These are phyloP conservation scores for Oncorhynchus nerka DNA, from an alignment of 2,113 vertebrate species.

Conservation along the genomic window DNA sequence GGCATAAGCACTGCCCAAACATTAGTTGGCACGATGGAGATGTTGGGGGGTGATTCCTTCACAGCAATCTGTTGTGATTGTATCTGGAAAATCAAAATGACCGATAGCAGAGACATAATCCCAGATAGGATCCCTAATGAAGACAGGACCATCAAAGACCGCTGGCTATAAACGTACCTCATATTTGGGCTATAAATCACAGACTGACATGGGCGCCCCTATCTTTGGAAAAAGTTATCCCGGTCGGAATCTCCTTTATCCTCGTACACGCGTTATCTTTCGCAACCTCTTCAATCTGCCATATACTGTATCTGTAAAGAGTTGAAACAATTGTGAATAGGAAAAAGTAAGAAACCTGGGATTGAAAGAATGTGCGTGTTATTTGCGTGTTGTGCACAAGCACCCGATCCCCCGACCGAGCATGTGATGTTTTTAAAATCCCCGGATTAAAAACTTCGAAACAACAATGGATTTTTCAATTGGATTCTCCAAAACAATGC, in stretches of 20 bases:
- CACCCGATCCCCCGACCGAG: slow-evolving; percentile 40
- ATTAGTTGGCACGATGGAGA: slow-evolving; percentile 47
- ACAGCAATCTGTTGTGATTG: slow-evolving; percentile 66
- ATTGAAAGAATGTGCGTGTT: slow-evolving; percentile 20
- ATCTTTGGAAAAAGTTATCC: background rate
- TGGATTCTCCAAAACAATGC: slow-evolving; percentile 55
- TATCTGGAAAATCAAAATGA: slow-evolving; percentile 84
- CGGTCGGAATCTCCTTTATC: background rate
- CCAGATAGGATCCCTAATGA: slow-evolving; percentile 81
- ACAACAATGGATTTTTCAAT: slow-evolving; percentile 70
- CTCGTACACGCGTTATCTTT: background rate
- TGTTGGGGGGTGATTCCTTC: slow-evolving; percentile 44
- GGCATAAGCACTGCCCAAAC: slow-evolving; percentile 73
- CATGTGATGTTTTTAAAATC: slow-evolving; percentile 73
- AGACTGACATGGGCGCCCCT: background rate
- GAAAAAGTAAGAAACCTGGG: background rate
- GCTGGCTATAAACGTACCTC: slow-evolving; percentile 71
- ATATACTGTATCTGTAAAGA: background rate
- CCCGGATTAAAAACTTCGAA: slow-evolving; percentile 69
- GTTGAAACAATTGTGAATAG: background rate
- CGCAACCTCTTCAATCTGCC: background rate
- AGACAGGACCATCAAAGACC: slow-evolving; percentile 76
- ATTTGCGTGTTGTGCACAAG: slow-evolving; percentile 24
- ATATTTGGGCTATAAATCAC: slow-evolving; percentile 45
- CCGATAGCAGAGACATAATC: slow-evolving; percentile 81